Percentiles rank a stretch among this genome's conserved stretches.
Conservation (phyloP, 1,140 invertebrate species). For the Platorchestia sp. region DNA sequence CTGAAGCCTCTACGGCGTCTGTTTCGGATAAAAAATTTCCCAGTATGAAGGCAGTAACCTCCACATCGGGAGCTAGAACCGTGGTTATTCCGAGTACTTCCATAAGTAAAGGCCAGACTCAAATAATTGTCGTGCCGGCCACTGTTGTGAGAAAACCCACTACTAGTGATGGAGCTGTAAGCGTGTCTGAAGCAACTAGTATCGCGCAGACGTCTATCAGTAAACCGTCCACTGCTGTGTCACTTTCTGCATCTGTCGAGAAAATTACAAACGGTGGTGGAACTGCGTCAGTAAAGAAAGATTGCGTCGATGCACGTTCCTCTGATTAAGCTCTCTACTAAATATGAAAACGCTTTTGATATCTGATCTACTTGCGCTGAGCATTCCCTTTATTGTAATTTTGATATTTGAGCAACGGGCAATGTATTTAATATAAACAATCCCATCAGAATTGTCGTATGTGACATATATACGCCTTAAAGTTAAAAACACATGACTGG, state of each 20-base stretch:
- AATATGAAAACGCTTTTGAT: not conserved
- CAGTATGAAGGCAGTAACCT: not conserved
- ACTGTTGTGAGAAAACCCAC: not conserved
- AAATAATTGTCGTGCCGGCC: constrained; percentile 33
- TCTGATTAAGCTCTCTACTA: not conserved
- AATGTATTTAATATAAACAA: not conserved
- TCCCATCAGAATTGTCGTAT: not conserved
- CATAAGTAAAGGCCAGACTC: not conserved
- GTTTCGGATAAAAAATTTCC: not conserved
- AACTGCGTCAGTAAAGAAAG: not conserved
- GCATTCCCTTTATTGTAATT: not conserved
- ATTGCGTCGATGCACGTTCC: not conserved
- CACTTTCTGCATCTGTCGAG: not conserved
- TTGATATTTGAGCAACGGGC: not conserved
- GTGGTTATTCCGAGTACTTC: constrained; percentile 32
- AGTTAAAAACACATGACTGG: not conserved
- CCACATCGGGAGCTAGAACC: not conserved
- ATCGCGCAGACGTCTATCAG: not conserved
- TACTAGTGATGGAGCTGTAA: not conserved
- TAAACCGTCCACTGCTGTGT: not conserved
- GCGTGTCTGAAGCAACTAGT: not conserved
- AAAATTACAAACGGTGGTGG: not conserved
- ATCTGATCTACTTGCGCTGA: not conserved
- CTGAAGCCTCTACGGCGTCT: not conserved
- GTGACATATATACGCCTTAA: not conserved